Evolutionary conservation across 2,888 invertebrate species (phyloP), one percentile per base, ranked within the genome.

Genomic region (Agonopterix heracliana): DNA sequence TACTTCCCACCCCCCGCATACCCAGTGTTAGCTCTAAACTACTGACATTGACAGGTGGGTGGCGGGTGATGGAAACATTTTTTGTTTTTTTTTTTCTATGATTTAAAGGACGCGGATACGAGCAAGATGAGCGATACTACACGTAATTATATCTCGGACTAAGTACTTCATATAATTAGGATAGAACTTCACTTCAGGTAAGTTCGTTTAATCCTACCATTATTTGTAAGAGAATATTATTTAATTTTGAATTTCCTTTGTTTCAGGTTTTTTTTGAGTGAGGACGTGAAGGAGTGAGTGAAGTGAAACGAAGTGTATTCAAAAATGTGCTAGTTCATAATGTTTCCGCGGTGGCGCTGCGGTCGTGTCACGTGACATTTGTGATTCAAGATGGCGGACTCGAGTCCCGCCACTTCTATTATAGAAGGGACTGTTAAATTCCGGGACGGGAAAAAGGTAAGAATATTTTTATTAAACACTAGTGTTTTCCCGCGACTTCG

Each of bases 381-480:
- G 52, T 38, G 55, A 56, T 55, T 46, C 71, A 87, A 81, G 44
- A 88, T 88, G 88, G 82, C 83, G 77, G 87, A 87, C 60, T 63
- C 70, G 9, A 77, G 81, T 72, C 85, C 86, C 68, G 86, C 83
- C 89, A 95, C 91, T 84, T 94, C 94, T 56, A 93, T 96, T 77
- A 95, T 96, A 78, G 96, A 96, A 89, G 96, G 96, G 65, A 94
- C 94, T 74, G 94, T 96, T 63, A 96, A 96, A 82, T 96, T 95
- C 85, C 92, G 96, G 63, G 96, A 96, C 81, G 96, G 96, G 57
- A 96, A 95, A 89, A 96, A 96, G 93, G 96, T 96, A 81, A 67
- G 56, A 51, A 9, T 7, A 38, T 10, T 38, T 38, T 38, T 35
- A 35, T 35, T 35, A n/a, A n/a, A n/a, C n/a, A n/a, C n/a, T n/a